Base-by-base conservation (phyloP, 2,797 vertebrate species). In the Dryobates pubescens region DNA sequence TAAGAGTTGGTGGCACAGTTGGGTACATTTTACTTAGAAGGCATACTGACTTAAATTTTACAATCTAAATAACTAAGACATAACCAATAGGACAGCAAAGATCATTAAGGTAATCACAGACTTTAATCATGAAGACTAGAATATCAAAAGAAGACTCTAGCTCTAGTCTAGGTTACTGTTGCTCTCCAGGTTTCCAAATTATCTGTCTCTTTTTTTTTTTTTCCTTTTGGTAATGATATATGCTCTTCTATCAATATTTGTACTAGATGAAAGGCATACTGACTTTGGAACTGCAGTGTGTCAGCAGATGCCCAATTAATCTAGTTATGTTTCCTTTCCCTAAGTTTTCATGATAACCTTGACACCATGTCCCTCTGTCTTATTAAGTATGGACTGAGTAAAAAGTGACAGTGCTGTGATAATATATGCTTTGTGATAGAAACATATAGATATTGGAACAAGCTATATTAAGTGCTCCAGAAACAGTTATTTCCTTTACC, bases 341-440 rank as follows among this genome's bases (percentile, higher is more conserved):
- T 86, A 82, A 64, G 38, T 81, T 91, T 84, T 88, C 68, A 64
- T 80, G 54, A 94, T 90, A 88, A 82, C 54, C 45, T 93, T 93
- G 58, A 86, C 3, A 59, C 15, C 43, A 17, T 13, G 6, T 64
- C 92, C 32, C 70, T 95, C 82, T 92, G 68, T 93, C 83, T 92
- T 84, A 82, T 94, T 88, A 94, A 80, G 53, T 80, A 70, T 75
- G 57, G 62, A 81, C 61, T 81, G 75, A 93, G 82, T 74, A 68
- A 70, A 51, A 94, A 95, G 56, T 83, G 64, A 75, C 70, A 95
- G 69, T 68, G 63, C 10, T 51, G 47, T 75, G 91, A 70, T 80
- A 86, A 86, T 70, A 83, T 68, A 69, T 27, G 30, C 58, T 93
- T 96, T 93, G 75, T 76, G 19, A 53, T 87, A 88, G 88, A 95